Evolutionary conservation across 2,888 invertebrate genomes (phyloP).

Genomic region (Lasioglossum malachurum): DNA sequence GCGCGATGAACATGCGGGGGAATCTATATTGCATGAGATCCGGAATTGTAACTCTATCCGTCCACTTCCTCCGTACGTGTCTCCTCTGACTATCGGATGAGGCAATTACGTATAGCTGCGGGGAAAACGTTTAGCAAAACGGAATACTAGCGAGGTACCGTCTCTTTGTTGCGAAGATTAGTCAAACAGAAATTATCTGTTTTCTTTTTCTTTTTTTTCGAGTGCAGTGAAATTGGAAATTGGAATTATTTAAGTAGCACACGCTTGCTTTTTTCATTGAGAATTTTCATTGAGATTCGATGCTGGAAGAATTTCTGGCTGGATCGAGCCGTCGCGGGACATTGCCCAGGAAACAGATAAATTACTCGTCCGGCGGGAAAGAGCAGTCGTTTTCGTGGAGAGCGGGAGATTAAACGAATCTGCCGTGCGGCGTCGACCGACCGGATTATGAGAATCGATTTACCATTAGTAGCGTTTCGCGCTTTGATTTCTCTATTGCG

Average conservation of each 20-base stretch:
- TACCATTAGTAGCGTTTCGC: slow-evolving; percentile 55
- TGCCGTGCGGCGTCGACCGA: background rate
- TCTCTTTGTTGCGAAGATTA: too few relatives aligned
- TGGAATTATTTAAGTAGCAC: too few relatives aligned
- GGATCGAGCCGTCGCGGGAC: background rate
- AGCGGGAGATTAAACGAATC: slow-evolving; percentile 40
- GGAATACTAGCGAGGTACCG: background rate
- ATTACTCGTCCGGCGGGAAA: slow-evolving; percentile 21
- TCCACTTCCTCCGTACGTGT: background rate
- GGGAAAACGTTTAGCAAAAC: background rate
- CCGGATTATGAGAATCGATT: slow-evolving; percentile 62
- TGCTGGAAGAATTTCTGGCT: background rate
- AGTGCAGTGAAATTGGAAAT: background rate
- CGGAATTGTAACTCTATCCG: background rate
- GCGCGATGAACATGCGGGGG: background rate
- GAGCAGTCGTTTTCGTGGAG: slow-evolving; percentile 28
- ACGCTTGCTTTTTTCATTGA: too few relatives aligned
- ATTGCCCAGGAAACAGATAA: slow-evolving; percentile 21
- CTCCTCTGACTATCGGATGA: background rate
- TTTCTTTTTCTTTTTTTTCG: too few relatives aligned
- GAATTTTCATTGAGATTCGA: background rate
- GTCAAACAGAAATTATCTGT: background rate
- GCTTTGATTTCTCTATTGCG: slow-evolving; percentile 46
- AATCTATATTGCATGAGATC: background rate
- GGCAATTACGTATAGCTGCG: background rate